phyloP scores from a whole-genome alignment of 2,797 vertebrate species.

The Trematomus bernacchii region DNA sequence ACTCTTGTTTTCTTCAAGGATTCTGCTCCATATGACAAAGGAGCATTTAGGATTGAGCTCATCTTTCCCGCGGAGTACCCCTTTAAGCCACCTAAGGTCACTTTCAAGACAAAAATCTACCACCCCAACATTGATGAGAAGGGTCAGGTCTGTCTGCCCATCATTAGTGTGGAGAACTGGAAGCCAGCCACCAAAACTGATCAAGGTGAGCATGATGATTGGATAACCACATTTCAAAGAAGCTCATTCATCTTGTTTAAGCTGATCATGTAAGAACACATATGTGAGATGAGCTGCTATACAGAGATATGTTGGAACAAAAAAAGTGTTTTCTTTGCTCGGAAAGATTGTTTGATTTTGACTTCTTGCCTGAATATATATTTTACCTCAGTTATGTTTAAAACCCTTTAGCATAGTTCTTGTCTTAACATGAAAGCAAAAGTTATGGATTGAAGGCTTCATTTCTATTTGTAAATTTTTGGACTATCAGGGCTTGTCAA shows the following conservation, averaged over 20 bases:
- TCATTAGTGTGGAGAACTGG: conserved; percentile 99
- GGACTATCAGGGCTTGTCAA: too few relatives aligned
- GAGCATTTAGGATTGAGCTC: conserved; percentile 97
- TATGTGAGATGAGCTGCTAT: too few relatives aligned
- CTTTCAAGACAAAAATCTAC: conserved; percentile 99
- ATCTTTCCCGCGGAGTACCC: conserved; percentile 97
- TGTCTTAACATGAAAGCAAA: too few relatives aligned
- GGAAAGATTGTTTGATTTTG: too few relatives aligned
- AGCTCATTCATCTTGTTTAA: not conserved
- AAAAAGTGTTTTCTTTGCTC: too few relatives aligned
- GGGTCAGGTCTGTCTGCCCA: conserved; percentile 97
- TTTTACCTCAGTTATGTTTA: too few relatives aligned
- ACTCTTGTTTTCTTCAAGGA: conserved; percentile 81
- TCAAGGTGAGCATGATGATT: conserved; percentile 86
- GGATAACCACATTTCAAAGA: not conserved
- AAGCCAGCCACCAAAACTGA: conserved; percentile 96
- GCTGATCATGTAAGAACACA: too few relatives aligned
- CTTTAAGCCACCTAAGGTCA: conserved; percentile 98
- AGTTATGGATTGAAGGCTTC: too few relatives aligned
- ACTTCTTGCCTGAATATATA: too few relatives aligned
- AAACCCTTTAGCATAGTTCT: too few relatives aligned
- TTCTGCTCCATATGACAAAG: conserved; percentile 96
- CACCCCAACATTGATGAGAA: conserved; percentile 99
- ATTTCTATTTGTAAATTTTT: too few relatives aligned
- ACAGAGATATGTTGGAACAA: too few relatives aligned